Evolutionary conservation across 2,113 vertebrate species (phyloP).

Genomic region (Tachysurus fulvidraco): DNA sequence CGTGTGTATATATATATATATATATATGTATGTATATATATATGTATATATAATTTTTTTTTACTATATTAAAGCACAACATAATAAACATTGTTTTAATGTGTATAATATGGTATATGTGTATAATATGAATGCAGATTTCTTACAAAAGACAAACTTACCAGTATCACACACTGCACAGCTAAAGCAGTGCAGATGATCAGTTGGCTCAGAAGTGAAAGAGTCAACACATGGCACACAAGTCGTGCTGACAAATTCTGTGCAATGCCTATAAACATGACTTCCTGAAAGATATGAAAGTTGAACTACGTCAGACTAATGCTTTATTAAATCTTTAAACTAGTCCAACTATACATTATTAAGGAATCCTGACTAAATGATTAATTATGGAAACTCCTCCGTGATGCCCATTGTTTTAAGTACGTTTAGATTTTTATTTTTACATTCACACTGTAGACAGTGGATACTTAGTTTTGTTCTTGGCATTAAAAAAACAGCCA

Average conservation of each 20-base stretch:
- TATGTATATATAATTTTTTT: too few relatives aligned
- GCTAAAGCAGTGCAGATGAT: conserved; percentile 2
- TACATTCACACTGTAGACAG: too few relatives aligned
- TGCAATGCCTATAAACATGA: conserved; percentile 47
- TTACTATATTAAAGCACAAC: background rate
- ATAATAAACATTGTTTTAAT: too few relatives aligned
- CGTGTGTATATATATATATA: too few relatives aligned
- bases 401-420: background rate
- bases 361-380: background rate
- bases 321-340: background rate
- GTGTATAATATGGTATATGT: background rate
- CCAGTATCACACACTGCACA: conserved; percentile 47
- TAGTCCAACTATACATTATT: background rate
- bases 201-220: conserved; percentile 40
- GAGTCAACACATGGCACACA: conserved; percentile 43
- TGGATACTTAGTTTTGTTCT: too few relatives aligned
- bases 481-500: too few relatives aligned
- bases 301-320: background rate
- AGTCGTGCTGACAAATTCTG: conserved; percentile 18
- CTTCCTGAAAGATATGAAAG: conserved; percentile 15
- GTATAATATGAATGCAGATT: background rate
- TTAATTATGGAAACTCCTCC: background rate
- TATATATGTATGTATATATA: too few relatives aligned
- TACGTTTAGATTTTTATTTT: too few relatives aligned
- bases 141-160: conserved; percentile 28